Base-by-base conservation (phyloP, 1,140 invertebrate species). In the Dreissena polymorpha region DNA sequence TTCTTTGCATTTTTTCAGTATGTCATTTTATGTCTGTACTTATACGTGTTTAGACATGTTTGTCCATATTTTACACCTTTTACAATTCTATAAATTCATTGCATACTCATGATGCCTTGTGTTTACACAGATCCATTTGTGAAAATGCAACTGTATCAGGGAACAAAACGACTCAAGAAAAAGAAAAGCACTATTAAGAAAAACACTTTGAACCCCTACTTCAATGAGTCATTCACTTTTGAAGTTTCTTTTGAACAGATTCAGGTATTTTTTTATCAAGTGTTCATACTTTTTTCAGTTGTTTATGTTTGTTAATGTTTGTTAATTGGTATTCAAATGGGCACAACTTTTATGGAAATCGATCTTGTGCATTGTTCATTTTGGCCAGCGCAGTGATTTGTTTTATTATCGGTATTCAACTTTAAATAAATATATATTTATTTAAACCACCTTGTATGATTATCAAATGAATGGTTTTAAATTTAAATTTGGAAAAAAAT, bases 161-260 rank as follows among this genome's bases (percentile, higher is more conserved):
- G 94, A 85, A 93, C 93, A 39, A 94, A 94, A 88, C 92, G 94
- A 25, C 93, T 95, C 70, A 95, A 95, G 91, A 94, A 95, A 91
- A 94, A 94, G 91, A 95, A 95, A 91, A 95, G 95, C 0, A 94
- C 94, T 8, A 94, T 95, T 77, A 94, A 94, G 91, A 92, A 92
- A 89, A 91, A 93, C 29, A 94, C 94, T 65, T 88, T 95, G 64
- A 94, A 95, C 89, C 95, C 95, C 10, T 94, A 95, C 79, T 95
- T 94, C 92, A 94, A 95, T 88, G 95, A 95, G 87, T 94, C 94
- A 13, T 93, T 95, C 72, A 93, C 94, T 21, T 95, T 95, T 91
- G 95, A 95, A 85, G 93, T 95, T 60, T 94, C 94, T 25, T 93
- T 93, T 82, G 95, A 95, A 70, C 96, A 97, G 90, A 95, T 98